These are phyloP conservation scores for Pandion haliaetus DNA, from an alignment of 2,113 vertebrate species.

Conservation along the genomic window DNA sequence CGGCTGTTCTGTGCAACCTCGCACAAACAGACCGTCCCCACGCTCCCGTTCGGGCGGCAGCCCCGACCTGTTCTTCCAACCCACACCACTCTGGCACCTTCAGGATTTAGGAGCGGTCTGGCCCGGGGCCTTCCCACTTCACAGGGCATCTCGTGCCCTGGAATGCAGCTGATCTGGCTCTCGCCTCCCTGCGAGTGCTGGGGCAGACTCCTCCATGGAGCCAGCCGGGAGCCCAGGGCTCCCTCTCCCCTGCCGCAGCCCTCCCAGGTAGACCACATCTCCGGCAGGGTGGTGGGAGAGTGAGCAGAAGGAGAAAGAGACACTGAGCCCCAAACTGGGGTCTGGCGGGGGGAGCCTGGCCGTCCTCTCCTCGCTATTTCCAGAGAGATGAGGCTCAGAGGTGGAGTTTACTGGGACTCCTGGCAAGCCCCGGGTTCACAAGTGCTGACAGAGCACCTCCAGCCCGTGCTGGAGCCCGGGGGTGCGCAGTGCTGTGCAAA, in stretches of 20 bases:
- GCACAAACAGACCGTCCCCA: not conserved
- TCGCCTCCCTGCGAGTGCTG: not conserved
- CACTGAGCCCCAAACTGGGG: not conserved
- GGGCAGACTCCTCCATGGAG: not conserved
- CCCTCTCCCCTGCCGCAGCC: not conserved
- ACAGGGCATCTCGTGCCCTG: slow-evolving; percentile 33
- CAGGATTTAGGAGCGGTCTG: slow-evolving; percentile 28
- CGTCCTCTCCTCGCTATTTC: not conserved
- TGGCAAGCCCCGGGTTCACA: not conserved
- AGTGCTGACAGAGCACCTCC: not conserved
- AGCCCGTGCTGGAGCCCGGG: not conserved
- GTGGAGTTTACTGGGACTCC: not conserved
- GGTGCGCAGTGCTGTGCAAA: not conserved
- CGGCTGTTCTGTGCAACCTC: not conserved
- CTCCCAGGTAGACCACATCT: not conserved
- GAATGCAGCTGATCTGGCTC: slow-evolving; percentile 58
- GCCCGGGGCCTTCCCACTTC: slow-evolving; percentile 54
- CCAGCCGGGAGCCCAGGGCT: not conserved
- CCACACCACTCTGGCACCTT: slow-evolving; percentile 26
- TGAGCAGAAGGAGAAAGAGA: not conserved
- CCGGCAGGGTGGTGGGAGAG: not conserved
- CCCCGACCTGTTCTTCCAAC: slow-evolving; percentile 54
- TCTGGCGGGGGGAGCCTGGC: not conserved
- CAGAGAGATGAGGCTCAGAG: not conserved
- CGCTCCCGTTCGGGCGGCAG: not conserved